phyloP scores from a whole-genome alignment of 2,888 invertebrate genomes.

The Orthosia gothica region DNA sequence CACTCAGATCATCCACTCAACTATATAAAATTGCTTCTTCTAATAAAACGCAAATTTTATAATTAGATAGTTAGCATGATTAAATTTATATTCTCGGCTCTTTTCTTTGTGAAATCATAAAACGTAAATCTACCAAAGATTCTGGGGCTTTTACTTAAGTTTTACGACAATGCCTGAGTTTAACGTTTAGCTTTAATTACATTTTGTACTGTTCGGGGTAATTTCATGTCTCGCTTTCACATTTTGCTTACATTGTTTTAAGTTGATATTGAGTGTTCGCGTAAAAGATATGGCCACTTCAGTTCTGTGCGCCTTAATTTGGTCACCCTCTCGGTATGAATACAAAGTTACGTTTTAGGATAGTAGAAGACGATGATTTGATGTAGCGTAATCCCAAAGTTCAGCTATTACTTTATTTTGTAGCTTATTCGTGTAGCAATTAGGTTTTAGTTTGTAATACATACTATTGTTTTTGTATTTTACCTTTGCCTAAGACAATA shows the following conservation, averaged over 20 bases:
- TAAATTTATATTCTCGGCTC: slow-evolving; percentile 74
- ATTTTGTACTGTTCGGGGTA: slow-evolving; percentile 83
- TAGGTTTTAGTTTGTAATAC: not conserved
- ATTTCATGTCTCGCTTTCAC: slow-evolving; percentile 81
- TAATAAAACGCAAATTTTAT: slow-evolving; percentile 67
- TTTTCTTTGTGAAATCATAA: slow-evolving; percentile 75
- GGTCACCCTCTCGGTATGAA: slow-evolving; percentile 74
- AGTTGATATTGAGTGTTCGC: slow-evolving; percentile 83
- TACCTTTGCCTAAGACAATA: no score
- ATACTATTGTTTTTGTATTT: not conserved
- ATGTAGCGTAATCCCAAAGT: slow-evolving; percentile 47
- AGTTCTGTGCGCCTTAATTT: slow-evolving; percentile 80
- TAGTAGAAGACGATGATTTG: slow-evolving; percentile 49
- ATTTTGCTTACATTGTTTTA: slow-evolving; percentile 87
- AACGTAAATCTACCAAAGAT: slow-evolving; percentile 84
- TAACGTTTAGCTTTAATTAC: slow-evolving; percentile 85
- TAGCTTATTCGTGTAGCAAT: slow-evolving; percentile 4
- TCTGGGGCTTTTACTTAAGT: slow-evolving; percentile 82
- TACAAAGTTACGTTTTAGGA: slow-evolving; percentile 74
- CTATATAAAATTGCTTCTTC: slow-evolving; percentile 28
- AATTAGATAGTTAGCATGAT: slow-evolving; percentile 71
- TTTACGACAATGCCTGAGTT: slow-evolving; percentile 84
- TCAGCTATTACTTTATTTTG: slow-evolving; percentile 43
- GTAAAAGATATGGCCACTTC: slow-evolving; percentile 83
- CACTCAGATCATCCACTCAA: not conserved